Evolutionary conservation across 1,140 invertebrate species (phyloP), one percentile per base, ranked within the genome.

Genomic region (Bombus cullumanus): DNA sequence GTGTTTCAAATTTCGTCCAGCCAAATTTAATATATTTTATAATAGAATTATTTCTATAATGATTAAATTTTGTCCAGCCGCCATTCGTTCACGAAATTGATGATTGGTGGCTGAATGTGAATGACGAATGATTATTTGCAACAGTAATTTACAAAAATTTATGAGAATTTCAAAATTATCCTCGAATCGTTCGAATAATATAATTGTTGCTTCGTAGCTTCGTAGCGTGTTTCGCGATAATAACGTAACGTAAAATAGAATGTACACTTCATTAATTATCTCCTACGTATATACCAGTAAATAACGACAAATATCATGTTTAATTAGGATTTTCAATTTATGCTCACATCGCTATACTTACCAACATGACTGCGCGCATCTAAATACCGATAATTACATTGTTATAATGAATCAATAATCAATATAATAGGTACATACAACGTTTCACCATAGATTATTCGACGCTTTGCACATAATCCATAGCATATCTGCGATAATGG

Each of bases 251-350:
- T 53, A 22, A 53, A 53, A 53, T 22, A 53, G 47, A 53, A 53
- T 53, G 18, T 53, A 53, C 47, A 53, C 1, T 22, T 53, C 47
- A 53, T 53, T 71, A 28, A 71, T 39, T 71, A 39, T 25, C 10
- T 39, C 0, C n/a, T n/a, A 18, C 15, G 47, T 6, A n/a, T 18
- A 22, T 71, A 13, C 2, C 22, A 15, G 12, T 39, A 39, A 28
- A 12, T 39, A 13, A 6, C 69, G 22, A 39, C 12, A 39, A 71
- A 39, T 39, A 71, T 69, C 31, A 39, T 13, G 69, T 39, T 71
- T 71, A 71, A 71, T 71, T 71, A 71, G 34, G 1, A 39, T 39
- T 39, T 71, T 71, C 69, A 71, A 41, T 71, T 71, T 37, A 28
- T 34, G 22, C 6, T 66, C n/a, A 18, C 13, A 31, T 6, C 62